Base-by-base conservation (phyloP, 2,888 invertebrate species). In the Andrena trimmerana region DNA sequence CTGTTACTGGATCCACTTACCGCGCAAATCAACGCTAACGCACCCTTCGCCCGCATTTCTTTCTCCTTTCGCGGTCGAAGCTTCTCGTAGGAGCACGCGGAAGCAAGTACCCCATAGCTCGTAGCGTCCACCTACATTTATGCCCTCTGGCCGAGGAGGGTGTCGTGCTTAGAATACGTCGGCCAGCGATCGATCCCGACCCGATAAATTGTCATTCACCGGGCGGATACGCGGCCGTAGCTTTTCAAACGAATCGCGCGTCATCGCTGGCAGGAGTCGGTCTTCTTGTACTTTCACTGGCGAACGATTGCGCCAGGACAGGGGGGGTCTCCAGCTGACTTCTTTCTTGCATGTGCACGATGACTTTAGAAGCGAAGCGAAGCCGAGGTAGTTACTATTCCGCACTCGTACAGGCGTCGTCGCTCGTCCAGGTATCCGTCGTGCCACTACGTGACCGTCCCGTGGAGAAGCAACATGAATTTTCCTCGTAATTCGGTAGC, bases 241-340 rank as follows among this genome's bases (percentile, higher is more conserved):
- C 73, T 72, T 76, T 85, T 86, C 69, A 73, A 88, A 88, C 80
- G 42, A 50, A 62, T 71, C 81, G 75, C 73, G 81, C 79, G 70
- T 66, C 62, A 60, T 82, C 60, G 24, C 36, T n/a, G 8, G 24
- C 48, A 36, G 16, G 27, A 42, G 3, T 59, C 33, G 54, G 42
- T 7, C 52, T 76, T 88, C 83, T 86, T 85, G 3, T 81, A 89
- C 89, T 89, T 89, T 89, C 89, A 89, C 89, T 85, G 63, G 29
- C 50, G 8, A 36, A 57, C 57, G 29, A 48, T 87, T 89, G 70
- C 87, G 84, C 79, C 87, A 88, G 81, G 54, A 52, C 50, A 8
- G 24, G 62, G 48, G 66, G 59, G 60, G 42, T 4, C 24, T 2
- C 13, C 67, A 48, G 54, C 33, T 71, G 76, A 82, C 82, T 84